These are phyloP conservation scores for Drosophila engyochracea DNA, from an alignment of 2,888 invertebrate genomes.

Conservation along the genomic window DNA sequence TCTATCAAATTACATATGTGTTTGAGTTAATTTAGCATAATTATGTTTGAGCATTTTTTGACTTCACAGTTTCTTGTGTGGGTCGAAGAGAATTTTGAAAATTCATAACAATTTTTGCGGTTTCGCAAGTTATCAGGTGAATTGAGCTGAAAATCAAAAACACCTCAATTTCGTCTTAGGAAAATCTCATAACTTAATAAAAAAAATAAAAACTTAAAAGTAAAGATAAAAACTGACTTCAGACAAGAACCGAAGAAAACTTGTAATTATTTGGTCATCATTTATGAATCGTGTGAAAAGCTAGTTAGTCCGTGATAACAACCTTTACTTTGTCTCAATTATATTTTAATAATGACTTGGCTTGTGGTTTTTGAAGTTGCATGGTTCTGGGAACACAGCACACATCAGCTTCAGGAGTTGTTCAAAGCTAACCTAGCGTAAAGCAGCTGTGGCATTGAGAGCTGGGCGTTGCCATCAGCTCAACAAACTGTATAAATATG, in stretches of 20 bases:
- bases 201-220: no score
- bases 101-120: background rate
- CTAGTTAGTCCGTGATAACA: background rate
- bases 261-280: background rate
- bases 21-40: background rate
- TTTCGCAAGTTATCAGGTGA: background rate
- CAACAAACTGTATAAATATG: slow-evolving; percentile 70
- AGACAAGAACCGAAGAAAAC: background rate
- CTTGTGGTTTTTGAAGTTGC: background rate
- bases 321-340: background rate
- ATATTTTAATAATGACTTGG: background rate
- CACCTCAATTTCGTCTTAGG: background rate
- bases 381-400: slow-evolving; percentile 24
- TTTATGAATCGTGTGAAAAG: background rate
- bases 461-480: slow-evolving; percentile 21
- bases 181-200: background rate
- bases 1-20: no score
- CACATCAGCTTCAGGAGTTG: slow-evolving; percentile 53
- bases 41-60: background rate
- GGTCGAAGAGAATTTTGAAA: background rate
- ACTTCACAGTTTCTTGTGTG: background rate
- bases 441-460: slow-evolving; percentile 47
- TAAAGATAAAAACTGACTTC: background rate
- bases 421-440: slow-evolving; percentile 70
- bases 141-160: background rate